Base-by-base conservation (phyloP, 2,888 invertebrate genomes). In the Cosmia pyralina region DNA sequence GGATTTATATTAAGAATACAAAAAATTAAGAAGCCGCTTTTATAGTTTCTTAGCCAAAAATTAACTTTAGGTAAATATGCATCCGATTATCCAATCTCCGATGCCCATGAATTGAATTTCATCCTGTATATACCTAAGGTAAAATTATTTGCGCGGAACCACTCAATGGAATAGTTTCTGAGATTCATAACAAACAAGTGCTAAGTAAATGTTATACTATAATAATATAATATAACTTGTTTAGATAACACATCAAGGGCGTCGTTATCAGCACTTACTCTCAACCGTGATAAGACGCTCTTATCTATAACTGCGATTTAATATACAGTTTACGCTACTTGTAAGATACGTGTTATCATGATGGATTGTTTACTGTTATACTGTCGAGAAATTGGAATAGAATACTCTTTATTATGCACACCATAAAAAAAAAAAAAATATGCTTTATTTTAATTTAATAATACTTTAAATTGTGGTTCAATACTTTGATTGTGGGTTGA, bases 281-380 rank as follows among this genome's bases (percentile, higher is more conserved):
- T 53, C 57, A 48, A 55, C 59, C 15, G 28, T 55, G 65, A 82
- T 75, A 84, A 74, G 83, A 63, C 60, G 68, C 57, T n/a, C 13
- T 72, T 79, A 81, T 81, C 79, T 58, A 6, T 85, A 89, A 89
- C 81, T 80, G 75, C 48, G 50, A 73, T 85, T 77, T 89, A 89
- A 87, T 85, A 79, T 65, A 53, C 67, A 67, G 68, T 64, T 78
- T 75, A 79, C 76, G 77, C 75, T 76, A 73, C 82, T 78, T 41
- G 69, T 71, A 63, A 79, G 76, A 72, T 77, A 67, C 55, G 13
- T 63, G 8, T 62, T 80, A 64, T 78, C 72, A 57, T 22, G 17
- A 64, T 15, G 11, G 34, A 41, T 53, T 69, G 55, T 75, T 83
- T 58, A 62, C 66, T 65, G 8, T 59, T 65, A 59, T 50, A 17